These are phyloP conservation scores for Eciton burchellii DNA, from an alignment of 1,140 invertebrate species.

Conservation along the genomic window DNA sequence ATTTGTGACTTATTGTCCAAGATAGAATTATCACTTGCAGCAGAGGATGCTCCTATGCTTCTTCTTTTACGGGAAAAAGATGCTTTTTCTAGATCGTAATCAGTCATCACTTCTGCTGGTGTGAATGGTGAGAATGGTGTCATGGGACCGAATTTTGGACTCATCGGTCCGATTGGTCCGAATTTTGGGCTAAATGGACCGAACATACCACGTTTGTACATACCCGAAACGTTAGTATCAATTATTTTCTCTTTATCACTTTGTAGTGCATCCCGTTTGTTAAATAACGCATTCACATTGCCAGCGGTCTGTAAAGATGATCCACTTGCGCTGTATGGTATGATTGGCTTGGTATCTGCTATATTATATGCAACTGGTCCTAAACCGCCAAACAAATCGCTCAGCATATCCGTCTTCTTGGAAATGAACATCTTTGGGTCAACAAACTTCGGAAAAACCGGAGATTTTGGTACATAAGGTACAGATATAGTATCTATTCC, in stretches of 20 bases:
- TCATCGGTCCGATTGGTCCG: conserved; percentile 3
- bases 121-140: conserved; percentile 46
- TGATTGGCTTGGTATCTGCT: conserved; percentile 45
- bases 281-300: conserved; percentile 8
- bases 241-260: conserved; percentile 26
- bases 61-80: conserved; percentile 65
- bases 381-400: conserved; percentile 76
- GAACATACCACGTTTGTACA: conserved; percentile 69
- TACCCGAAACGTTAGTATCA: conserved; percentile 22
- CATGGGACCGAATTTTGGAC: conserved; percentile 57
- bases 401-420: conserved; percentile 79
- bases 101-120: neutral
- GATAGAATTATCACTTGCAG: conserved; percentile 24
- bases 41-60: conserved; percentile 39
- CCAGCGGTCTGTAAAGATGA: conserved; percentile 53
- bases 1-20: conserved; percentile 10
- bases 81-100: conserved; percentile 28
- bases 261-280: neutral
- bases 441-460: conserved; percentile 80
- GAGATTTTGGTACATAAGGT: conserved; percentile 78
- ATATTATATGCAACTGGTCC: conserved; percentile 58
- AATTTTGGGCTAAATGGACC: conserved; percentile 71
- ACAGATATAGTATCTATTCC: conserved; percentile 76
- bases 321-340: conserved; percentile 12
- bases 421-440: conserved; percentile 79